Evolutionary conservation across 2,888 invertebrate species (phyloP), one percentile per base, ranked within the genome.

Genomic region (Epinotia brunnichana): DNA sequence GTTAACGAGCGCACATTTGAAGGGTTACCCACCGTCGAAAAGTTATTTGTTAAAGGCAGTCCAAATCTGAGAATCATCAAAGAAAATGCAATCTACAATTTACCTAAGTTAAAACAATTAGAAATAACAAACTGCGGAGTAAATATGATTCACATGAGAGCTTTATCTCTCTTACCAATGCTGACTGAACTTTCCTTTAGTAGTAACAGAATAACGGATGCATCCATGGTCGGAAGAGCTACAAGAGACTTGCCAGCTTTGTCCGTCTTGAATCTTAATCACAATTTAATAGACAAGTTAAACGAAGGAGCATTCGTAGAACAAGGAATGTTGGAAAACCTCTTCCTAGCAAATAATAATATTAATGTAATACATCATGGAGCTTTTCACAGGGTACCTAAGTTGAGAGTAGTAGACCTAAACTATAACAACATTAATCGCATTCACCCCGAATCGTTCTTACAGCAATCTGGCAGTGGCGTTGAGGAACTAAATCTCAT

Each of bases 361-460:
- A 96, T 97, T 59, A 95, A 95, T 17, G 95, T 97, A 78, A 94
- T 97, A 67, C 95, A 96, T 75, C 95, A 96, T 80, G 97, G 97
- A 1, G 96, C 97, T 2, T 97, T 98, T 82, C 95, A 97, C 79
- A 94, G 96, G 78, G 95, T 97, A 1, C 96, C 97, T 0, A 94
- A 94, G 75, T 85, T 97, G 73, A 95, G 95, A 80, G 94, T 94
- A 17, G 93, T 97, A 15, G 96, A 97, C 85, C 89, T 98, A 75
- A 97, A 96, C 83, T 94, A 95, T 78, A 98, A 98, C 84, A 93
- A 94, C 69, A 95, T 98, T 60, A 94, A 95, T 67, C 95, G 96
- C 79, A 95, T 98, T 66, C 97, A 97, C 79, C 96, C 97, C 0
- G 96, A 97, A 85, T 96, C 97, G 70, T 96, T 97, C 87, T 87